Evolutionary conservation across 1,140 invertebrate genomes (phyloP), one percentile per base, ranked within the genome.

Genomic region (Sminthurides bifidus): DNA sequence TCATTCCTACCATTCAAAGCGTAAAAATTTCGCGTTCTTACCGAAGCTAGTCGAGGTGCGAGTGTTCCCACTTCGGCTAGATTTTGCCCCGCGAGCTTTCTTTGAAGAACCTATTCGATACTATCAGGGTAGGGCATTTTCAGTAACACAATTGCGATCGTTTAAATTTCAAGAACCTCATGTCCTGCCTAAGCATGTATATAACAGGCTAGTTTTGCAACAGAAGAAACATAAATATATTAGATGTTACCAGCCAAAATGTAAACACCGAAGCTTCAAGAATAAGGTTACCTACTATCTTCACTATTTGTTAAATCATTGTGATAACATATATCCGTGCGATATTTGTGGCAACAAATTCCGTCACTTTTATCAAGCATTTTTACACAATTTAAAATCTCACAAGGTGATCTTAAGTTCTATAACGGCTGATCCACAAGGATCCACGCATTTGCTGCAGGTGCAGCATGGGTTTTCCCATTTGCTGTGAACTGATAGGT

Each of bases 291-390:
- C 45, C 43, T 48, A 58, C 19, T 6, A 63, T 51, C 30, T 66
- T 12, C 66, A 67, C 43, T 17, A 37, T 8, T 8, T 57, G 5
- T 66, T 49, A 64, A 52, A 41, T 53, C 72, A 48, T 68, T 58
- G 62, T 1, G 59, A 59, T 29, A 61, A 54, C 41, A 52, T 52
- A 30, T 71, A 68, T 55, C 59, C 67, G 45, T 75, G 73, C 59
- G 72, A 73, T 53, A 70, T 71, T 53, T 75, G 73, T 59, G 64
- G 66, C 52, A 54, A 61, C 37, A 56, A 53, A 19, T 74, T 71
- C 61, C 63, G 62, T 23, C 71, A 73, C 60, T 60, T 70, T 45
- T 74, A 75, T 56, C 72, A 74, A 57, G 67, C 71, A 17, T 66
- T 73, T 38, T 61, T 75, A 40, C 73, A 75, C 40, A 57, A 64